Base-by-base conservation (phyloP, 1,140 invertebrate species). In the Papilio xuthus region DNA sequence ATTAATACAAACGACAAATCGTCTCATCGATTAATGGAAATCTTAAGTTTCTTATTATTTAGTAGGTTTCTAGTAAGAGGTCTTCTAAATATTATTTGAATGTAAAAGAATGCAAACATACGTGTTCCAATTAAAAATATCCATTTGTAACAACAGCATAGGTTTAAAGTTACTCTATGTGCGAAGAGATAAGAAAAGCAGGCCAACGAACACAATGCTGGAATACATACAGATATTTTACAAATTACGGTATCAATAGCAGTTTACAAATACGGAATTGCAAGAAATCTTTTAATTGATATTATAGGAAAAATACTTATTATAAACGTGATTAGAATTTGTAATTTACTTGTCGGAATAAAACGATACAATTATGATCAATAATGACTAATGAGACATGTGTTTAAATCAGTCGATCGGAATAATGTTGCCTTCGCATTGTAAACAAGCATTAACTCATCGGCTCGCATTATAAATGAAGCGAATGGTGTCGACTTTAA, bases 381-480 rank as follows among this genome's bases (percentile, higher is more conserved):
- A 63, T 32, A 28, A 67, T 67, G 15, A 67, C 9, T 60, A 67
- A 32, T 12, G 4, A 63, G 10, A 10, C 26, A 60, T 60, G 56
- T 67, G 18, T 6, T 67, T 18, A 13, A 60, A 60, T 23, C 56
- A 67, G 13, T 28, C 1, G 26, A 4, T 67, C 13, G 23, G 26
- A 4, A 63, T 28, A 28, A 28, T 28, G 13, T 28, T 63, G 12
- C 23, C 60, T 63, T 63, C 13, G 23, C 56, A 28, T 63, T 26
- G 60, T 32, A 67, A 67, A 67, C 60, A 67, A 67, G 60, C 10
- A 67, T 67, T 67, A 13, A 67, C 32, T 67, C 60, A 67, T 67
- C 26, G 60, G 60, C 60, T 67, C 60, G 26, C 60, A 67, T 67
- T 67, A 28, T 28, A 67, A 67, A 67, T 67, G 60, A 67, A 67